phyloP scores from a whole-genome alignment of 2,797 vertebrate species.

The Falco cherrug region DNA sequence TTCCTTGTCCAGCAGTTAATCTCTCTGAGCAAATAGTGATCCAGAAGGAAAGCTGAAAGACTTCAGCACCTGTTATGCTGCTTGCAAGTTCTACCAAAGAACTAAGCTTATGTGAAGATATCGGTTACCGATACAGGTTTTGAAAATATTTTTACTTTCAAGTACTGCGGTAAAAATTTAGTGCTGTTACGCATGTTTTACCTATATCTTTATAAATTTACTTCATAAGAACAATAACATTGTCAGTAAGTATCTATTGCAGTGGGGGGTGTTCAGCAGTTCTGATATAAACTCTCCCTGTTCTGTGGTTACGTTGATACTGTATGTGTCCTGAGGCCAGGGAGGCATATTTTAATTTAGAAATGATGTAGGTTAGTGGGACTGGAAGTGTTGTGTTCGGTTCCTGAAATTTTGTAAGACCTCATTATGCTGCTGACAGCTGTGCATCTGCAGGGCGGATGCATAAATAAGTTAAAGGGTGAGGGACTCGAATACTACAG shows the following conservation, averaged over 20 bases:
- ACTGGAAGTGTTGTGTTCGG: not conserved
- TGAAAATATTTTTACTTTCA: not conserved
- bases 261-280: not conserved
- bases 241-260: not conserved
- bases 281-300: not conserved
- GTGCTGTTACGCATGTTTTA: not conserved
- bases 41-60: not conserved
- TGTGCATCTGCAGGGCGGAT: not conserved
- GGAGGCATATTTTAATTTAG: not conserved
- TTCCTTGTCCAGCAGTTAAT: not conserved
- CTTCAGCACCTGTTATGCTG: not conserved
- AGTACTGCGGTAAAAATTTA: not conserved
- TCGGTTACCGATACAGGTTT: not conserved
- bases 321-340: not conserved
- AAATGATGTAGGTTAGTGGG: not conserved
- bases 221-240: not conserved
- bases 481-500: not conserved
- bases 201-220: not conserved
- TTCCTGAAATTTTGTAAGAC: not conserved
- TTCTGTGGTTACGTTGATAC: not conserved
- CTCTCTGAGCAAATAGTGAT: not conserved
- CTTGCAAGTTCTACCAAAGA: not conserved
- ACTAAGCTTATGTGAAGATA: not conserved
- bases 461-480: not conserved
- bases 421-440: not conserved